Base-by-base conservation (phyloP, 1,140 invertebrate genomes). In the Brachionus rubens region DNA sequence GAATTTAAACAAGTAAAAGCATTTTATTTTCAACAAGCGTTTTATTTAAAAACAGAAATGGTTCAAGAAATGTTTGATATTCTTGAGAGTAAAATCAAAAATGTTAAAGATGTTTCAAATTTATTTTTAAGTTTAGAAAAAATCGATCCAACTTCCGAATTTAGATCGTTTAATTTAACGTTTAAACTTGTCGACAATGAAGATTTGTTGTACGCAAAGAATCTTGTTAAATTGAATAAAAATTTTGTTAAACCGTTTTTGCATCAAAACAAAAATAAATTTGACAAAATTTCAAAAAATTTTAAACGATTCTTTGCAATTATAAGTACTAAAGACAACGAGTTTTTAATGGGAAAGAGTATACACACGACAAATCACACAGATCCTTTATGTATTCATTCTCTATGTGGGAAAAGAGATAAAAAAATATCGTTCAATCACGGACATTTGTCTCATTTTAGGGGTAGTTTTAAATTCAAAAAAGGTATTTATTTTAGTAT, bases 331-430 rank as follows among this genome's bases (percentile, higher is more conserved):
- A 65, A 14, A 0, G 59, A 65, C 21, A 65, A 65, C 26, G 16
- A 65, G 21, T 65, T 65, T 65, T 41, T 43, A 33, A 65, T 65
- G 59, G 59, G 59, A n/a, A 65, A 65, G 43, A 65, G 33, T 41
- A 43, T 65, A 41, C 59, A 65, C 19, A 9, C 19, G 9, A 65
- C 59, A 3, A 43, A n/a, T 43, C 59, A 65, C 43, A 33, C 40
- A 26, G 4, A 65, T 65, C 59, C 59, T n/a, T 21, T 65, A 14
- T 65, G 59, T 43, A 28, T 65, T n/a, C 59, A 65, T 33, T 24
- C 33, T 19, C 2, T 65, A 41, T 65, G 59, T 26, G 59, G 59
- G 10, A n/a, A 24, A 10, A 65, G 59, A 65, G 59, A 65, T 21
- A 41, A 43, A 33, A n/a, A 41, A 21, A 43, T 65, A 9, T 41